Conservation (phyloP, 2,888 invertebrate genomes). For the Alitta virens region DNA sequence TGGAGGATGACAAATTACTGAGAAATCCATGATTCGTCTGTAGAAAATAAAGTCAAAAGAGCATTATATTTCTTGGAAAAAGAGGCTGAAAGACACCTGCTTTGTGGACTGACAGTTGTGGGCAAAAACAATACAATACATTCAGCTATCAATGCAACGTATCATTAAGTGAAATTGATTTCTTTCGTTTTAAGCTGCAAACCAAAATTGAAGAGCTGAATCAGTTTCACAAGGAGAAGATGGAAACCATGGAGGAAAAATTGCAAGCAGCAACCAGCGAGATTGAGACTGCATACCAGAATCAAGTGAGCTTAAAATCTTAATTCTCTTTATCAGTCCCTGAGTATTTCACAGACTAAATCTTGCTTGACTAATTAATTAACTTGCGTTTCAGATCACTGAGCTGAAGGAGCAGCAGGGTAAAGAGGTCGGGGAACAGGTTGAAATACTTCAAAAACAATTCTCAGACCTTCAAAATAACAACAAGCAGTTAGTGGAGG, state of each 20-base stretch:
- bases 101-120: no score
- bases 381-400: background rate
- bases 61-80: no score
- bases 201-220: constrained; percentile 29
- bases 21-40: no score
- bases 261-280: constrained; percentile 30
- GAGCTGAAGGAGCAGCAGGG: constrained; percentile 33
- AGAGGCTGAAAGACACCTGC: no score
- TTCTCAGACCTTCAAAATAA: constrained; percentile 12
- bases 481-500: constrained; percentile 4
- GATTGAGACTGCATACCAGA: constrained; percentile 35
- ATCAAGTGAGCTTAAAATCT: constrained; percentile 26
- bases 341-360: no score
- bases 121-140: no score
- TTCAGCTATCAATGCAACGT: no score
- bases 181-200: background rate
- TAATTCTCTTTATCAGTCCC: no score
- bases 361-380: background rate
- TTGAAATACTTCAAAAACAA: constrained; percentile 29
- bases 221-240: constrained; percentile 33
- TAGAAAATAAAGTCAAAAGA: no score
- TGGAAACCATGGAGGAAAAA: background rate
- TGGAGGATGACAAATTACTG: no score
- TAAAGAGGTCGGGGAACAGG: constrained; percentile 35
- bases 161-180: background rate